phyloP scores from a whole-genome alignment of 2,797 vertebrate genomes.

The Alectoris magna region DNA sequence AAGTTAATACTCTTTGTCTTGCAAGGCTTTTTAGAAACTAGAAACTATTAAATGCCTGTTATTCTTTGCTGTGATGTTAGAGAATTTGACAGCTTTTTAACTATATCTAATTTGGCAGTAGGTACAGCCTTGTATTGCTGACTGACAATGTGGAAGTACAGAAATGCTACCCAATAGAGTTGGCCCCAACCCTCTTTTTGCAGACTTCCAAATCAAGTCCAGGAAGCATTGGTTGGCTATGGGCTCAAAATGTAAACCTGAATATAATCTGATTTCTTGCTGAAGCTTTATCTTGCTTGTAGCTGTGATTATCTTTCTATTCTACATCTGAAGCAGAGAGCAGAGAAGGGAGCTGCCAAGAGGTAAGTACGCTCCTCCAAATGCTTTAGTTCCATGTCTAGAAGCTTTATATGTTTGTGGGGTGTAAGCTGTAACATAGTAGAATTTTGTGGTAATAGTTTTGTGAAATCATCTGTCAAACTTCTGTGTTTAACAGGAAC shows the following conservation, averaged over 20 bases:
- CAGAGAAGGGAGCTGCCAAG: background rate
- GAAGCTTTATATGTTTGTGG: background rate
- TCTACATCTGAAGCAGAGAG: background rate
- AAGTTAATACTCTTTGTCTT: background rate
- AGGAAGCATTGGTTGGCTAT: background rate
- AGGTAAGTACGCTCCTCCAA: background rate
- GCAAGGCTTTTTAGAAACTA: background rate
- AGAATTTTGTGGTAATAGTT: background rate
- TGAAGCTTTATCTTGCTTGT: background rate
- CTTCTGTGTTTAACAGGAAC: background rate
- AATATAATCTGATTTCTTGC: background rate
- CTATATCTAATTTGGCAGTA: background rate
- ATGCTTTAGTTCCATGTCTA: background rate
- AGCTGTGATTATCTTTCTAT: background rate
- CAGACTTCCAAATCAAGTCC: background rate
- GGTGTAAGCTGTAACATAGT: background rate
- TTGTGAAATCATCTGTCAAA: background rate
- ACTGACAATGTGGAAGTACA: background rate
- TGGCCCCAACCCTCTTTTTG: background rate
- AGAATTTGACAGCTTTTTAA: no score
- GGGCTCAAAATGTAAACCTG: background rate
- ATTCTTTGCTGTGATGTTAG: background rate
- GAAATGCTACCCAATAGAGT: background rate
- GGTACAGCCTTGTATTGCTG: background rate
- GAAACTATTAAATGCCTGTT: background rate